Conservation (phyloP, 1,140 invertebrate species). For the Drosophila orosa region DNA sequence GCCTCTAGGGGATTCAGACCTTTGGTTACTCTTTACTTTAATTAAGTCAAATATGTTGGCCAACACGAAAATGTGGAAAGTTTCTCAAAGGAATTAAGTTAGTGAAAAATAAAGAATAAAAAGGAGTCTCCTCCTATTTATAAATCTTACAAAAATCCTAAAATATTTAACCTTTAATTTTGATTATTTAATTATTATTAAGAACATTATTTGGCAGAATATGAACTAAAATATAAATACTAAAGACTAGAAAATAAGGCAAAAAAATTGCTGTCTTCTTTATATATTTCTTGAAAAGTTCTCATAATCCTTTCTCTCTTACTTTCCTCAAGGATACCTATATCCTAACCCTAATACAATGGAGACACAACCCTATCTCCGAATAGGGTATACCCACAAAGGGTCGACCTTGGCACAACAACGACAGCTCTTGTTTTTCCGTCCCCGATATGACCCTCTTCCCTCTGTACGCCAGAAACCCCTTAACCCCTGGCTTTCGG, state of each 20-base stretch:
- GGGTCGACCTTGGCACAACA: conserved; percentile 47
- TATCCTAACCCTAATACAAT: neutral
- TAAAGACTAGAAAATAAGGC: neutral
- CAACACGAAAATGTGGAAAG: neutral
- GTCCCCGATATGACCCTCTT: conserved; percentile 9
- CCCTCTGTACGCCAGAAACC: conserved; percentile 13
- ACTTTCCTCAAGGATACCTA: neutral
- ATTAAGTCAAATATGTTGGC: conserved; percentile 6
- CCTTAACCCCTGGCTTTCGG: conserved; percentile 36
- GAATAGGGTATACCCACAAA: conserved; percentile 29
- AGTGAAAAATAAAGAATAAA: too few relatives aligned
- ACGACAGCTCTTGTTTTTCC: conserved; percentile 31
- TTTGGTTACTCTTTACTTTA: conserved; percentile 29
- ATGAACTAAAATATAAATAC: neutral
- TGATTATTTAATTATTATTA: too few relatives aligned
- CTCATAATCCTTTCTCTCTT: neutral
- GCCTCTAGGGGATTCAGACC: conserved; percentile 2
- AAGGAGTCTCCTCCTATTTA: too few relatives aligned
- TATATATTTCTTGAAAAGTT: neutral
- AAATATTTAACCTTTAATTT: too few relatives aligned
- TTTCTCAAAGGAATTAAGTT: neutral
- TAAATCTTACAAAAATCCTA: too few relatives aligned
- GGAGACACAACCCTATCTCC: neutral
- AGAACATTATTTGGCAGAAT: neutral
- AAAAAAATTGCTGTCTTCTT: neutral